Percentiles rank a stretch among this genome's conserved stretches.
phyloP scores from a whole-genome alignment of 2,113 vertebrate genomes.

The Gadus macrocephalus region DNA sequence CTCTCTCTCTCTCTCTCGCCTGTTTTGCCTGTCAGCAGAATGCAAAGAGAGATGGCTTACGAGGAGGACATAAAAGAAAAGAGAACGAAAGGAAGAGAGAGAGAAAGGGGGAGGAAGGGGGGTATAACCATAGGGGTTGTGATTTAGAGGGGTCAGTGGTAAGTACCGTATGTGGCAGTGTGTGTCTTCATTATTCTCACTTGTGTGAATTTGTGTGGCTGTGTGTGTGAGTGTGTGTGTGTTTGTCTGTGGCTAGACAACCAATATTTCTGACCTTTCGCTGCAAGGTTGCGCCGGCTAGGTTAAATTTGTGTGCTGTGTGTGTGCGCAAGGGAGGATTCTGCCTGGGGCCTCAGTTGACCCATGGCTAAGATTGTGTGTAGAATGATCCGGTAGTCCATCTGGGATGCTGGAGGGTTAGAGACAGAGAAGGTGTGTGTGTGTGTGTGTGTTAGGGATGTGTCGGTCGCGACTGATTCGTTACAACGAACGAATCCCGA shows the following conservation, averaged over 20 bases:
- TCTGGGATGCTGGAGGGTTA: too few species aligned
- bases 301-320: too few species aligned
- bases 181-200: slow-evolving; percentile 38
- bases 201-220: too few species aligned
- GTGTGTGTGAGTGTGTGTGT: too few species aligned
- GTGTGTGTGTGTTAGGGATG: too few species aligned
- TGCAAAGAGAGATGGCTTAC: slow-evolving; percentile 2
- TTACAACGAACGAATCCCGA: too few species aligned
- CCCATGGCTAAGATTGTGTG: slow-evolving; percentile 45
- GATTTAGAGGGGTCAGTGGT: slow-evolving; percentile 32
- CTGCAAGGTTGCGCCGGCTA: too few species aligned
- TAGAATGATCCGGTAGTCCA: slow-evolving; percentile 33
- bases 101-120: background rate
- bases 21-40: background rate
- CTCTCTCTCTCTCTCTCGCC: background rate
- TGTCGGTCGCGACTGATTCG: too few species aligned
- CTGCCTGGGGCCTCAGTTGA: slow-evolving; percentile 48
- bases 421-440: too few species aligned
- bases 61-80: slow-evolving; percentile 4
- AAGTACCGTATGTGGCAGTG: slow-evolving; percentile 16
- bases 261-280: too few species aligned
- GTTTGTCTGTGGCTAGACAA: too few species aligned
- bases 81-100: slow-evolving; percentile 1
- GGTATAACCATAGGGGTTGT: slow-evolving; percentile 4
- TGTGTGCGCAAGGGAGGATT: background rate